A percentile compares a stretch with the other conserved stretches of the same genome.
Evolutionary conservation across 2,113 vertebrate genomes (phyloP).

Genomic region (Ellobius talpinus): DNA sequence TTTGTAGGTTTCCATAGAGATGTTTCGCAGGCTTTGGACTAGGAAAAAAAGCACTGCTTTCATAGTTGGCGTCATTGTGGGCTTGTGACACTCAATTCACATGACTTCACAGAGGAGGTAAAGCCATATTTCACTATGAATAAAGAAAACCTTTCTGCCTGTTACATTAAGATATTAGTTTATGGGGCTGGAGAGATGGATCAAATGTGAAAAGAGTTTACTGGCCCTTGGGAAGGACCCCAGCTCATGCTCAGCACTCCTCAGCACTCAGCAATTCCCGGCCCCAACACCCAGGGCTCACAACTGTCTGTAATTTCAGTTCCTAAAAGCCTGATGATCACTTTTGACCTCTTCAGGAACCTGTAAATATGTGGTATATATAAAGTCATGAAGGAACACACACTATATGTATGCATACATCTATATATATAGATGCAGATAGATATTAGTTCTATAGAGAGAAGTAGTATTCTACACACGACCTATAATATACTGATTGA

Average conservation of each 20-base stretch:
- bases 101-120: neutral
- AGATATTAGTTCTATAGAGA: neutral
- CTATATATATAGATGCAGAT: neutral
- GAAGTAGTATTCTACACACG: neutral
- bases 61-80: neutral
- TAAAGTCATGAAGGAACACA: neutral
- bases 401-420: neutral
- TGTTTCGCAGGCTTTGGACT: conserved; percentile 34
- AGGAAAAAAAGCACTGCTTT: neutral
- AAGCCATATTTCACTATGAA: neutral
- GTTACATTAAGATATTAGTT: neutral
- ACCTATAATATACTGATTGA: neutral
- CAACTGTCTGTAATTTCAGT: neutral
- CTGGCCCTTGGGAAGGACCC: neutral
- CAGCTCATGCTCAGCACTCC: no score
- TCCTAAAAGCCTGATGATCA: no score
- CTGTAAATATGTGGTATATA: neutral
- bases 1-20: neutral
- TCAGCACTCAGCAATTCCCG: neutral
- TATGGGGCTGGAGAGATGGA: neutral
- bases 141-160: neutral
- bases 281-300: neutral
- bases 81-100: neutral
- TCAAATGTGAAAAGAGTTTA: neutral
- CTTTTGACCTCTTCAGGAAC: neutral